Evolutionary conservation across 1,140 invertebrate species (phyloP).

Genomic region (Dendrolimus punctatus): DNA sequence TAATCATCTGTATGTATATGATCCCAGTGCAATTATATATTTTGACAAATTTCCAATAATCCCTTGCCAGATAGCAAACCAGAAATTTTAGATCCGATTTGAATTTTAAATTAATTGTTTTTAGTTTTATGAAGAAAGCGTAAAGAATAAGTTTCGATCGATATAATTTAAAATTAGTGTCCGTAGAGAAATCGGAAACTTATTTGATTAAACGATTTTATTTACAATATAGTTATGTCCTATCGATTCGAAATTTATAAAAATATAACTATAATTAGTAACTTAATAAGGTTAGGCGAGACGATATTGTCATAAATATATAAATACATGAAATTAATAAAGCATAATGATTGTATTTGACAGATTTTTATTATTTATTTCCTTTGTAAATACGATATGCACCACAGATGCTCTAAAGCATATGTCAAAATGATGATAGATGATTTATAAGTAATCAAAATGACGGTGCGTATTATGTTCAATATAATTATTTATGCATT

Average conservation of each 20-base stretch:
- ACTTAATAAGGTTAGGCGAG: constrained; percentile 73
- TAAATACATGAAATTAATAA: constrained; percentile 74
- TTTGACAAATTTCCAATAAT: constrained; percentile 19
- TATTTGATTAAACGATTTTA: constrained; percentile 61
- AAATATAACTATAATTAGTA: constrained; percentile 72
- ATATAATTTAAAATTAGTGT: constrained; percentile 31
- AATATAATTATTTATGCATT: too few relatives aligned
- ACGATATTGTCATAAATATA: constrained; percentile 75
- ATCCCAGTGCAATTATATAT: constrained; percentile 23
- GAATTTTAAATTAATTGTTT: constrained; percentile 35
- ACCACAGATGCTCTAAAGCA: background rate
- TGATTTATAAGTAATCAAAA: too few relatives aligned
- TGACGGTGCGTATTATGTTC: too few relatives aligned
- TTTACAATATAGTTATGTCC: constrained; percentile 67
- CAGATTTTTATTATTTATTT: constrained; percentile 49
- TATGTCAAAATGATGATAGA: too few relatives aligned
- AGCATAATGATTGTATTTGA: constrained; percentile 68
- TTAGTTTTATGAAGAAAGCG: constrained; percentile 44
- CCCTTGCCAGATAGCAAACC: constrained; percentile 48
- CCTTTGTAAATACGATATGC: constrained; percentile 1
- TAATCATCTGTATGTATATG: constrained; percentile 1
- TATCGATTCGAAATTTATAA: constrained; percentile 73
- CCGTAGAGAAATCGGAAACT: constrained; percentile 39
- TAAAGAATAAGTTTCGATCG: constrained; percentile 54
- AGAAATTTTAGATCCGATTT: constrained; percentile 35